These are phyloP conservation scores for Hydriomena furcata DNA, from an alignment of 2,888 invertebrate genomes.

Conservation along the genomic window DNA sequence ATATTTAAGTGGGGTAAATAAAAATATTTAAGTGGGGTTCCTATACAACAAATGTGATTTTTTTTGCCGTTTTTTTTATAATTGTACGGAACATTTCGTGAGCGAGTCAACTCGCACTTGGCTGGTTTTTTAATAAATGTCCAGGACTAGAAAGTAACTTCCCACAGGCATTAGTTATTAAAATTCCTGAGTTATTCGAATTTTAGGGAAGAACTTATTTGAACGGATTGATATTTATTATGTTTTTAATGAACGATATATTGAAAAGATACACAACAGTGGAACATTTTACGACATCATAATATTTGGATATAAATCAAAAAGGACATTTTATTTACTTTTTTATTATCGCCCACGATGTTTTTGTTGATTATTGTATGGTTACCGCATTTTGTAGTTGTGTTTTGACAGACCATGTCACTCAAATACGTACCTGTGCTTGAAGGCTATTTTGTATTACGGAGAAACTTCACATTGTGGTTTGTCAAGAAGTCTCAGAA, in stretches of 20 bases:
- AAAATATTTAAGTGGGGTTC: too few relatives aligned
- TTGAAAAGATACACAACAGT: slow-evolving; percentile 11
- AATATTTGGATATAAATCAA: slow-evolving; percentile 16
- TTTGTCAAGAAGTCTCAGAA: too few relatives aligned
- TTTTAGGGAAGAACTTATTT: slow-evolving; percentile 10
- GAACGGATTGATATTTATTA: slow-evolving; percentile 10
- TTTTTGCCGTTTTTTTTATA: too few relatives aligned
- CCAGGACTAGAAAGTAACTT: slow-evolving; percentile 10
- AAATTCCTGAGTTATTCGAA: slow-evolving; percentile 15
- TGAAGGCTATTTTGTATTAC: too few relatives aligned
- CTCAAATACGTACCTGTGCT: too few relatives aligned
- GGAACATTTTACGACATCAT: slow-evolving; percentile 8
- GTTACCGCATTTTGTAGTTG: not conserved
- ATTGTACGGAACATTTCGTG: too few relatives aligned
- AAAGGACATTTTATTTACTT: slow-evolving; percentile 14
- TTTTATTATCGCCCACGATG: slow-evolving; percentile 10
- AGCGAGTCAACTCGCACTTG: too few relatives aligned
- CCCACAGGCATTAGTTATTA: slow-evolving; percentile 10
- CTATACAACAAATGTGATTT: too few relatives aligned
- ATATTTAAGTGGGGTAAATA: too few relatives aligned
- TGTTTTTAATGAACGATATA: slow-evolving; percentile 17
- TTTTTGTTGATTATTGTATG: not conserved
- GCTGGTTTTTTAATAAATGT: slow-evolving; percentile 8
- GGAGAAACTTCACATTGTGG: too few relatives aligned
- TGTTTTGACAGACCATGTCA: not conserved